A percentile compares a stretch with the other conserved stretches of the same genome.
Evolutionary conservation across 2,113 vertebrate species (phyloP).

Genomic region (Acrocephalus kingi): DNA sequence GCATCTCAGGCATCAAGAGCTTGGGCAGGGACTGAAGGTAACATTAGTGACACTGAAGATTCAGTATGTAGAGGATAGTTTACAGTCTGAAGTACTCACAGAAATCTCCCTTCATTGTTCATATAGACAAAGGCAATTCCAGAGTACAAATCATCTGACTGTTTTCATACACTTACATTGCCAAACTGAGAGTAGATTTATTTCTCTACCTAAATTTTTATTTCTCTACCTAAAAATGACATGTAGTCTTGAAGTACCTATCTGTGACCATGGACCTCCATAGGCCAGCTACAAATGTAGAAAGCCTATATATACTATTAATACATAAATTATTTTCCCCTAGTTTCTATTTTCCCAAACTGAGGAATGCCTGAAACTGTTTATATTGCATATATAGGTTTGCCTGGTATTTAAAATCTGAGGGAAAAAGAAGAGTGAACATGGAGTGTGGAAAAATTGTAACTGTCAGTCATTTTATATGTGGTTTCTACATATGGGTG

Average conservation of each 20-base stretch:
- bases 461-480: neutral
- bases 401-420: neutral
- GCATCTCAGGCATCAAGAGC: neutral
- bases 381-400: neutral
- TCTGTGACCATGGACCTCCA: neutral
- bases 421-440: neutral
- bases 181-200: neutral
- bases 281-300: neutral
- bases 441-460: neutral
- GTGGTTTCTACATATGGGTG: neutral
- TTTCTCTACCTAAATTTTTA: neutral
- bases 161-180: neutral
- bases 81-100: neutral
- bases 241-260: neutral
- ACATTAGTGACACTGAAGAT: neutral
- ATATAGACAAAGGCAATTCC: neutral
- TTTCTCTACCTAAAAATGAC: neutral
- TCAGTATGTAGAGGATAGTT: neutral
- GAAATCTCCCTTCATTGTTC: neutral
- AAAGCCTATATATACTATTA: neutral
- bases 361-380: neutral
- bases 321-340: neutral
- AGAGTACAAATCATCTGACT: neutral
- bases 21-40: neutral
- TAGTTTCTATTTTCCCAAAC: neutral